Conservation (phyloP, 2,888 invertebrate genomes). For the Callyntrura sp. region DNA sequence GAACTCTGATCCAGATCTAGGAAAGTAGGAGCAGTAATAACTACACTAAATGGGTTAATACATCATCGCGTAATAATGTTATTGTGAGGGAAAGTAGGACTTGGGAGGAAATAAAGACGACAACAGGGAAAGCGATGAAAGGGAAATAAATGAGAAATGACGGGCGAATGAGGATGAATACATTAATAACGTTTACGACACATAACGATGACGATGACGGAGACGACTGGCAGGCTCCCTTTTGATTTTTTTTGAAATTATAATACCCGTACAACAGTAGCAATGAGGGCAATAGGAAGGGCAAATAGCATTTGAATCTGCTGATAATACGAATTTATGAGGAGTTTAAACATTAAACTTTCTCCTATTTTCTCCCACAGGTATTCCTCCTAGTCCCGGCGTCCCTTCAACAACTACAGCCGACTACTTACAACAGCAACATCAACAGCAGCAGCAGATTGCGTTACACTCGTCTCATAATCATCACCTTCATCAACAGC, state of each 20-base stretch:
- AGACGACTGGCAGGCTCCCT: too few species aligned
- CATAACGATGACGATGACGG: too few species aligned
- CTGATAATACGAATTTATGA: background rate
- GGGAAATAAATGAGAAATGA: background rate
- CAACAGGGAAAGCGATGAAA: background rate
- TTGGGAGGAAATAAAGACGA: background rate
- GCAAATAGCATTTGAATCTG: too few species aligned
- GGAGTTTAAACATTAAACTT: background rate
- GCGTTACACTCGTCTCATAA: slow-evolving; percentile 42
- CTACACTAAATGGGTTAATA: background rate
- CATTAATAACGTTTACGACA: too few species aligned
- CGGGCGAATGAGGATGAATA: too few species aligned
- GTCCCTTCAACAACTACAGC: slow-evolving; percentile 82
- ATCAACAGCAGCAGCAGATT: slow-evolving; percentile 81
- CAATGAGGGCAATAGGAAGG: too few species aligned
- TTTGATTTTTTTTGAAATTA: too few species aligned
- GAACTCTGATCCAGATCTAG: background rate
- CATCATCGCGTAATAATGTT: background rate
- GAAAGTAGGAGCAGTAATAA: background rate
- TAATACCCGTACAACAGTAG: too few species aligned
- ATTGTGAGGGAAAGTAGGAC: background rate
- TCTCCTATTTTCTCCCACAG: slow-evolving; percentile 30
- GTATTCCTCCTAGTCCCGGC: slow-evolving; percentile 54
- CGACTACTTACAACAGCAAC: slow-evolving; percentile 80
- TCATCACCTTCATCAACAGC: slow-evolving; percentile 65